Evolutionary conservation across 1,140 invertebrate genomes (phyloP).

Genomic region (Caenorhabditis latens): DNA sequence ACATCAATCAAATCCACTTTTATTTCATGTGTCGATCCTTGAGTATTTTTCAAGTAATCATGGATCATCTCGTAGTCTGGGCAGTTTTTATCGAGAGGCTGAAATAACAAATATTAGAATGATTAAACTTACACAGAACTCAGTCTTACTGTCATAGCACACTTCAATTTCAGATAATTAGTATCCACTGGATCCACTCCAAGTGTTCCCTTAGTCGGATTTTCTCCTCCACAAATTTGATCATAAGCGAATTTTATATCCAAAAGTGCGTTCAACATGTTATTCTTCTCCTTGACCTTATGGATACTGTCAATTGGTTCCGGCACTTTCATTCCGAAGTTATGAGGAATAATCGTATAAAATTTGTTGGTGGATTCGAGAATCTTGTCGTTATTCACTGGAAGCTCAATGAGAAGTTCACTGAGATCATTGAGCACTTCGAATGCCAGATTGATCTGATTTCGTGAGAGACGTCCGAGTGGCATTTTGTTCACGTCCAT

Average conservation of each 20-base stretch:
- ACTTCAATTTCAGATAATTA: conserved; percentile 90
- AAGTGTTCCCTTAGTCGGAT: conserved; percentile 76
- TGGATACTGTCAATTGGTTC: conserved; percentile 85
- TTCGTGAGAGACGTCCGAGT: conserved; percentile 91
- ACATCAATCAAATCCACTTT: conserved; percentile 84
- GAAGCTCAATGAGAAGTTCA: conserved; percentile 12
- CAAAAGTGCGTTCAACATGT: conserved; percentile 91
- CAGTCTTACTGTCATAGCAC: conserved; percentile 83
- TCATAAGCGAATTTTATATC: conserved; percentile 95
- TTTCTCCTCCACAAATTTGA: conserved; percentile 81
- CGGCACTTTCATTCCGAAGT: conserved; percentile 87
- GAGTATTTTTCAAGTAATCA: conserved; percentile 88
- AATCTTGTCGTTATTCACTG: conserved; percentile 79
- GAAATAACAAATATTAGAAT: neutral
- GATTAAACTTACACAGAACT: neutral
- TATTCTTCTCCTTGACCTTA: conserved; percentile 83
- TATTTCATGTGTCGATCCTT: conserved; percentile 88
- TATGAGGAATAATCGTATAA: conserved; percentile 93
- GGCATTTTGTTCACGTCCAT: conserved; percentile 97
- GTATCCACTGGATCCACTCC: conserved; percentile 84
- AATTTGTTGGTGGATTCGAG: conserved; percentile 90
- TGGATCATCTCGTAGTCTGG: conserved; percentile 86
- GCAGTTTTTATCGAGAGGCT: conserved; percentile 81
- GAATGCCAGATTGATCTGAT: conserved; percentile 90
- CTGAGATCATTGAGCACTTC: conserved; percentile 85